Conservation (phyloP, 2,797 vertebrate species). For the Catamblyrhynchus diadema region DNA sequence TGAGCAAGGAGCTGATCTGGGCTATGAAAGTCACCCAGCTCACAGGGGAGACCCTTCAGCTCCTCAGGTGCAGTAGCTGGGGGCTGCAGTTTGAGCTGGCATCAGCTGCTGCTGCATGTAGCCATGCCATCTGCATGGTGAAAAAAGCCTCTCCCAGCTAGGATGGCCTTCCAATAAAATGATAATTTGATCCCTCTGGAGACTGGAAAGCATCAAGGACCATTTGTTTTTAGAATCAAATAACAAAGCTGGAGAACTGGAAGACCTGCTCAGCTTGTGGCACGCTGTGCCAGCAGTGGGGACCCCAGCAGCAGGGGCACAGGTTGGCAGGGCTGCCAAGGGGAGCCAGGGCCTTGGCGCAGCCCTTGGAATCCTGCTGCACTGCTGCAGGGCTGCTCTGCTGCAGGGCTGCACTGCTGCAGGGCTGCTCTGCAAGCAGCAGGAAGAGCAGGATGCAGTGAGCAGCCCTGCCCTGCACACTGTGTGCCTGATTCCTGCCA, state of each 20-base stretch:
- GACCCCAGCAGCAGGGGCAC: background rate
- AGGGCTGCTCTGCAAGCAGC: background rate
- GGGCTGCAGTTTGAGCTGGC: background rate
- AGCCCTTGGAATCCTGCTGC: background rate
- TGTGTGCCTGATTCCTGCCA: background rate
- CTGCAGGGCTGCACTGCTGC: background rate
- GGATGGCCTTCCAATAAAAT: background rate
- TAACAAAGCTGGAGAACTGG: background rate
- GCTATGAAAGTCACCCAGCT: background rate
- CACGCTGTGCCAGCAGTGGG: background rate
- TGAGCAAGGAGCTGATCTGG: background rate
- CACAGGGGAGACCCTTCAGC: background rate
- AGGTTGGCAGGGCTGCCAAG: background rate
- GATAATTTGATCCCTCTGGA: background rate
- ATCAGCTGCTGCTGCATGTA: background rate
- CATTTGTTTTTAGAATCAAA: background rate
- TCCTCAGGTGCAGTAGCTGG: background rate
- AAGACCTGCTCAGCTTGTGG: background rate
- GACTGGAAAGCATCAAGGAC: background rate
- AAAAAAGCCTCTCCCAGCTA: background rate
- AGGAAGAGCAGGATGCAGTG: background rate
- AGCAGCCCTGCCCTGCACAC: background rate
- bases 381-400: background rate
- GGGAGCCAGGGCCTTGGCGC: accelerated
- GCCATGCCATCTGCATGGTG: accelerated